Conservation (phyloP, 1,140 invertebrate genomes). For the Pomacea maculata region DNA sequence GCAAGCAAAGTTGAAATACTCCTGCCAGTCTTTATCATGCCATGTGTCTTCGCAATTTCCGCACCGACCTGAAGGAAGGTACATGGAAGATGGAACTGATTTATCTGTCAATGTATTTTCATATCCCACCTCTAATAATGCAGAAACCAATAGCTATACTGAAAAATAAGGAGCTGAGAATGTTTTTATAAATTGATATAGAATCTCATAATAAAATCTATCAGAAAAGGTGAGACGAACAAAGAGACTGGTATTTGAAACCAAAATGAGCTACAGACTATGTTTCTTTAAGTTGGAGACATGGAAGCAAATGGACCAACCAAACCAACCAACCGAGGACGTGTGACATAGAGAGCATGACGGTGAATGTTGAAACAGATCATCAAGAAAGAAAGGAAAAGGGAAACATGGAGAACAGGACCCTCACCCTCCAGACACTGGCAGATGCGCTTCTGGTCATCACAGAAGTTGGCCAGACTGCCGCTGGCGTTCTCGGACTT, state of each 20-base stretch:
- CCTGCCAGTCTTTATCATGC: conserved; percentile 30
- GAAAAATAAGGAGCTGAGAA: too few relatives aligned
- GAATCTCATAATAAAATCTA: too few relatives aligned
- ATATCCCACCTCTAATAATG: too few relatives aligned
- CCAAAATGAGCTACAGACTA: not conserved
- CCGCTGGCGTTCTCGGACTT: conserved; percentile 34
- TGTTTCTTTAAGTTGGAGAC: not conserved
- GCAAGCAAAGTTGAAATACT: conserved; percentile 32
- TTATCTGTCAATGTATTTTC: too few relatives aligned
- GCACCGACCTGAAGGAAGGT: conserved; percentile 29
- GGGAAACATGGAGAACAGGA: not conserved
- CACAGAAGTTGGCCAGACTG: conserved; percentile 37
- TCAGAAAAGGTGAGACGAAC: too few relatives aligned
- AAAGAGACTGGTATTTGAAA: too few relatives aligned
- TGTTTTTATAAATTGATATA: too few relatives aligned
- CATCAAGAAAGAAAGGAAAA: not conserved
- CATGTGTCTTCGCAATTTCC: conserved; percentile 32
- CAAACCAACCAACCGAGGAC: too few relatives aligned
- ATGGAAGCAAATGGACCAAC: not conserved
- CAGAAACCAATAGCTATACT: too few relatives aligned
- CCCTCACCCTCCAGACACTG: conserved; percentile 38
- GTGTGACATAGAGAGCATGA: too few relatives aligned
- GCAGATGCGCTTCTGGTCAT: conserved; percentile 35
- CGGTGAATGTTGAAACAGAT: not conserved
- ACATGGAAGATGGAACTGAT: too few relatives aligned